Base-by-base conservation (phyloP, 2,888 invertebrate species). In the Oxystoma pomonae region DNA sequence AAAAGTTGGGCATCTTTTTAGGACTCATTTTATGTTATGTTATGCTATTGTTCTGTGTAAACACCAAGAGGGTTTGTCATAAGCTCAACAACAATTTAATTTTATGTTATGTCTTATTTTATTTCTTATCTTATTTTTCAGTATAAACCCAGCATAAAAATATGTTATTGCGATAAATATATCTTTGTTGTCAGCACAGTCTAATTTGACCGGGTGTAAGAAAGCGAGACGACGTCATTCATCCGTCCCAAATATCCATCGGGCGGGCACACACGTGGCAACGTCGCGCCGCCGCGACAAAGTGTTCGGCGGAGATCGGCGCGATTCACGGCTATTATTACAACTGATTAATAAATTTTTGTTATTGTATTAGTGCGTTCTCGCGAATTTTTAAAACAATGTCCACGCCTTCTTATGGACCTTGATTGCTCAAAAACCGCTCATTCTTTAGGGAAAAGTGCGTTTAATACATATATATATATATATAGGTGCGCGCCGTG, bases 271-370 rank as follows among this genome's bases (percentile, higher is more conserved):
- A 53, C 53, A 19, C 53, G 53, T n/a, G 53, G 53, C 53, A 53
- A 53, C 53, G n/a, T 16, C 53, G 53, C 53, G 19, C n/a, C 53
- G 53, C n/a, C 53, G 19, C n/a, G 7, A 53, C 5, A 53, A n/a
- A 9, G 17, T 3, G n/a, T 53, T 53, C 53, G 53, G 16, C 53
- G 53, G 53, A 53, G 53, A 53, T 53, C 53, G 53, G 53, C 53
- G 16, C 53, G 53, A 53, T 53, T 53, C 53, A 9, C 53, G 53
- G 53, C 16, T 19, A 35, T 35, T 35, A 35, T 35, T 35, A 35
- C 35, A 35, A 53, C 53, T 19, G 53, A 53, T 53, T 19, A 19
- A 17, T 17, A 53, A 53, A 16, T 16, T 53, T 53, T 53, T 53
- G 53, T 53, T 53, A 53, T 53, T 53, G 53, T 53, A 19, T 53